phyloP scores from a whole-genome alignment of 2,797 vertebrate genomes.

The Chiloscyllium punctatum region DNA sequence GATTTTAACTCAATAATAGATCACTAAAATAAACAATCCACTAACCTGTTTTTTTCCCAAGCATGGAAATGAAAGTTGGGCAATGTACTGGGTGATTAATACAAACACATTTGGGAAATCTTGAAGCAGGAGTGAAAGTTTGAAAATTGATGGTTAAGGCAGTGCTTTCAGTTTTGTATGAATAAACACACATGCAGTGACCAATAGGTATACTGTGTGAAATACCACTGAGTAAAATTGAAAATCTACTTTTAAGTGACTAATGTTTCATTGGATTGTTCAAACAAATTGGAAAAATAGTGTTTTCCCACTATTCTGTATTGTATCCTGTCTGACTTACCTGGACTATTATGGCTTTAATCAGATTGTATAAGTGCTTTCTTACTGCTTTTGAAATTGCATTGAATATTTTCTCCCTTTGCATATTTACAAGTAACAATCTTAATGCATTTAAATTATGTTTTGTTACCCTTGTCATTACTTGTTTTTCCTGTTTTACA shows the following conservation, averaged over 20 bases:
- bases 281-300: not conserved
- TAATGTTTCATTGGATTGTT: not conserved
- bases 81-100: not conserved
- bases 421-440: not conserved
- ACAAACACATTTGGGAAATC: not conserved
- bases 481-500: not conserved
- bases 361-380: not conserved
- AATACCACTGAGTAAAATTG: not conserved
- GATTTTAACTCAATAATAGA: not conserved
- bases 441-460: not conserved
- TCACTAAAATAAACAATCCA: not conserved
- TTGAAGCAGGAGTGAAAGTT: not conserved
- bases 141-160: not conserved
- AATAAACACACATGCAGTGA: not conserved
- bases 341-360: not conserved
- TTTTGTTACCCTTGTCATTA: not conserved
- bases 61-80: not conserved
- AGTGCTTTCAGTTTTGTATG: not conserved
- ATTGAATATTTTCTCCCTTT: not conserved
- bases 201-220: not conserved
- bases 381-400: not conserved
- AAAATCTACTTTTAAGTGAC: too few species aligned
- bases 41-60: not conserved
- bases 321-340: not conserved
- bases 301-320: not conserved